phyloP scores from a whole-genome alignment of 2,888 invertebrate genomes.

The Campoletis raptor region DNA sequence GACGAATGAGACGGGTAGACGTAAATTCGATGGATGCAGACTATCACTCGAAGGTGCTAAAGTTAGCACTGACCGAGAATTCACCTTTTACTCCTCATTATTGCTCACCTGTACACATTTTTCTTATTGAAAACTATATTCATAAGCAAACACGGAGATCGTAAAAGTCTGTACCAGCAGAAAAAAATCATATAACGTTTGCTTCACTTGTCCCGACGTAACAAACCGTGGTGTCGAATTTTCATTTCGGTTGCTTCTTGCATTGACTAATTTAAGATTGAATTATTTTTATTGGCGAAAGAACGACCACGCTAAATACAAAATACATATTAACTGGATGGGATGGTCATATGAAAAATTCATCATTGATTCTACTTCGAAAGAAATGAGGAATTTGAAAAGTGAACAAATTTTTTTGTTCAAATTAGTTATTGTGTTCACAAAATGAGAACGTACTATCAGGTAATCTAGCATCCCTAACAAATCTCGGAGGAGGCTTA shows the following conservation, averaged over 20 bases:
- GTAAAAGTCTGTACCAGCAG: background rate
- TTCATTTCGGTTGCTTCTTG: background rate
- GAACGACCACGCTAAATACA: background rate
- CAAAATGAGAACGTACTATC: background rate
- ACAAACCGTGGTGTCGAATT: background rate
- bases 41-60: background rate
- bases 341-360: background rate
- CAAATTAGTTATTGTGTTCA: background rate
- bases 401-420: background rate
- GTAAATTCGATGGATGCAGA: background rate
- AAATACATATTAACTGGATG: background rate
- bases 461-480: background rate
- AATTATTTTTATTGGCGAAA: background rate
- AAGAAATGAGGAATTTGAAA: background rate
- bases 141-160: background rate
- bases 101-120: background rate
- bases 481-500: background rate
- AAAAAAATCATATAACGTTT: background rate
- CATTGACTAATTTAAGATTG: background rate
- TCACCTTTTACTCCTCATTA: background rate
- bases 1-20: background rate
- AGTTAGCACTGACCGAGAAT: slow-evolving; percentile 5
- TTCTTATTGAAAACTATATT: background rate
- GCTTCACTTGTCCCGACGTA: background rate
- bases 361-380: background rate